phyloP scores from a whole-genome alignment of 1,140 invertebrate species.

The Tribolium castaneum region DNA sequence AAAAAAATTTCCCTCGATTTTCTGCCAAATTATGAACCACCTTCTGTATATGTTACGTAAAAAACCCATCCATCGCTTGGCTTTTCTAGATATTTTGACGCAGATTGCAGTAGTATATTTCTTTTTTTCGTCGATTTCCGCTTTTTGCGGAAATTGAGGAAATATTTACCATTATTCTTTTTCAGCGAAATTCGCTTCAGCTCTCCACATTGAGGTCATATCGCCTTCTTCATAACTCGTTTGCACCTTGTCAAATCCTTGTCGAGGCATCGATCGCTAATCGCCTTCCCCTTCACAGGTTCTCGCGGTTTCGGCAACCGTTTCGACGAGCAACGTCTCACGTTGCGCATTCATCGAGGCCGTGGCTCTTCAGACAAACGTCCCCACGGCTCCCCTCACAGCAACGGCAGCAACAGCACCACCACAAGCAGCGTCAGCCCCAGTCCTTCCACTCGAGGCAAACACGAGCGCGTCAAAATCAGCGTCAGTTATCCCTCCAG shows the following conservation, averaged over 20 bases:
- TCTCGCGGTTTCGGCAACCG: conserved; percentile 70
- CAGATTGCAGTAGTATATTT: too few species aligned
- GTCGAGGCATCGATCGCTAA: conserved; percentile 84
- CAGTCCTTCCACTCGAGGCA: conserved; percentile 69
- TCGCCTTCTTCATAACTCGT: too few species aligned
- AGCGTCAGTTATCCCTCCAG: conserved; percentile 85
- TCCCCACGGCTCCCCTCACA: conserved; percentile 69
- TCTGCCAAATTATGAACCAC: too few species aligned
- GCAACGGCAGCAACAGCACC: conserved; percentile 70
- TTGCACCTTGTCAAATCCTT: conserved; percentile 60
- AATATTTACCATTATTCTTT: too few species aligned
- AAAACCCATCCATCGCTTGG: too few species aligned
- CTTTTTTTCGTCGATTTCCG: too few species aligned
- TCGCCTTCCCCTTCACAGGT: conserved; percentile 51
- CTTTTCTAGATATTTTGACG: too few species aligned
- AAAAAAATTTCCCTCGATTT: too few species aligned
- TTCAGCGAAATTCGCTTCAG: too few species aligned
- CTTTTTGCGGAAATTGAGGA: too few species aligned
- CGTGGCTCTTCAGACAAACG: conserved; percentile 69
- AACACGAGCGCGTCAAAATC: conserved; percentile 82
- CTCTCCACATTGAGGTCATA: too few species aligned
- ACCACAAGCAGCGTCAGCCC: conserved; percentile 70
- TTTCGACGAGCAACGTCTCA: conserved; percentile 88
- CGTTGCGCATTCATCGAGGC: conserved; percentile 91
- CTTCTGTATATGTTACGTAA: too few species aligned